Conservation (phyloP, 2,113 vertebrate species). For the Thalassoma bifasciatum region DNA sequence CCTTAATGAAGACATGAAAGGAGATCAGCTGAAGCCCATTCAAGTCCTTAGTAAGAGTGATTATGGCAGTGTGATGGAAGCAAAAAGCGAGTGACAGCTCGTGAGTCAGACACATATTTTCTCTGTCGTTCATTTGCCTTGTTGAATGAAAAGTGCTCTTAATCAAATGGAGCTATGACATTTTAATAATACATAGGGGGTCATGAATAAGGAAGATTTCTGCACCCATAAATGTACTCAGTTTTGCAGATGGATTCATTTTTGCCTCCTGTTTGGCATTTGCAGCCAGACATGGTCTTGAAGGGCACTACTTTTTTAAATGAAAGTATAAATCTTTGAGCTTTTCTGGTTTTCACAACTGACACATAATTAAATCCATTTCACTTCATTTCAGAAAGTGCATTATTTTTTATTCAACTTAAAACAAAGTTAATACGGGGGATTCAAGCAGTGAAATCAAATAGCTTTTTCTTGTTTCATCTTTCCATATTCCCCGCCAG, state of each 20-base stretch:
- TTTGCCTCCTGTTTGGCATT: slow-evolving; percentile 16
- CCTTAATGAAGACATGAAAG: slow-evolving; percentile 42
- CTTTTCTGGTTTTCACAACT: slow-evolving; percentile 27
- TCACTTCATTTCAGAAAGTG: slow-evolving; percentile 11
- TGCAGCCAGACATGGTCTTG: not conserved
- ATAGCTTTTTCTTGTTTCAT: no score
- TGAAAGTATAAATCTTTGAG: slow-evolving; percentile 20
- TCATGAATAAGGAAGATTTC: slow-evolving; percentile 22
- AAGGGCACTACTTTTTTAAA: not conserved
- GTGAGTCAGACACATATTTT: slow-evolving; percentile 3
- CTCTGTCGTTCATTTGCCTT: slow-evolving; percentile 7
- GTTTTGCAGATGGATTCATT: not conserved
- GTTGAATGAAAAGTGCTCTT: slow-evolving; percentile 14
- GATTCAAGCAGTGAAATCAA: no score
- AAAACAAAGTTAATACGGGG: no score
- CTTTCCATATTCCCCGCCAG: no score
- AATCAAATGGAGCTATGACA: slow-evolving; percentile 13
- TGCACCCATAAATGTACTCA: slow-evolving; percentile 12
- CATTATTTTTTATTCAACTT: not conserved
- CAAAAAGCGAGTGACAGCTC: slow-evolving; percentile 10
- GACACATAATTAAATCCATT: slow-evolving; percentile 60
- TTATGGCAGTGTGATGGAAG: not conserved
- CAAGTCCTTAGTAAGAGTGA: slow-evolving; percentile 38
- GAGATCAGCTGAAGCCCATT: slow-evolving; percentile 39
- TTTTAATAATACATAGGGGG: slow-evolving; percentile 24